Evolutionary conservation across 2,888 invertebrate genomes (phyloP).

Genomic region (Caenorhabditis japonica): DNA sequence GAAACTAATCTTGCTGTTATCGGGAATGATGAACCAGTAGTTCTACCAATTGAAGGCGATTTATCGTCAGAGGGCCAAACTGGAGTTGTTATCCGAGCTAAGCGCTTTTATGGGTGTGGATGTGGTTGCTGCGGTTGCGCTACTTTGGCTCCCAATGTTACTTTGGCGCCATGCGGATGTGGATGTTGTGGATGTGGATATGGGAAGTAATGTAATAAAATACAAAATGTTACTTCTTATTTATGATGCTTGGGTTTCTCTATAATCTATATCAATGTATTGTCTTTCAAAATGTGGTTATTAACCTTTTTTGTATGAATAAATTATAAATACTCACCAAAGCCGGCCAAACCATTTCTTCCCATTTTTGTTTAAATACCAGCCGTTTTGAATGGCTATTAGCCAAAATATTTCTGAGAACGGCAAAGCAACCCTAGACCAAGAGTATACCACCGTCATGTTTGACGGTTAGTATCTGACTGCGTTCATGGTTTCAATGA

Average conservation of each 20-base stretch:
- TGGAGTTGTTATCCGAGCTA: slow-evolving; percentile 49
- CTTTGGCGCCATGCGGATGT: slow-evolving; percentile 39
- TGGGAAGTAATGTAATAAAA: slow-evolving; percentile 31
- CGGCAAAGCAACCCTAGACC: too few relatives aligned
- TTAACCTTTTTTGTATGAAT: too few relatives aligned
- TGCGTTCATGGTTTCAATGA: too few relatives aligned
- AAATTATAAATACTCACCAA: slow-evolving; percentile 27
- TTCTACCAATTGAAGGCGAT: slow-evolving; percentile 2
- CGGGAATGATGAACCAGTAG: slow-evolving; percentile 8
- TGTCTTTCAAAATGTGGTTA: too few relatives aligned
- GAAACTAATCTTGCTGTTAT: slow-evolving; percentile 29
- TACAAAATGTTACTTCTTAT: too few relatives aligned
- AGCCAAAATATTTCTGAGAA: too few relatives aligned
- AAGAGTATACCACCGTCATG: too few relatives aligned
- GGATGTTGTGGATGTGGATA: slow-evolving; percentile 54
- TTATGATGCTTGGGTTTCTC: too few relatives aligned
- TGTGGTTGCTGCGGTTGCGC: slow-evolving; percentile 48
- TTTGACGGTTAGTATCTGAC: too few relatives aligned
- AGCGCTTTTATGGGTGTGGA: slow-evolving; percentile 51
- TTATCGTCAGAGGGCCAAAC: slow-evolving; percentile 35
- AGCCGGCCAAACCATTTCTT: slow-evolving; percentile 47
- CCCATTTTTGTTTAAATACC: slow-evolving; percentile 53
- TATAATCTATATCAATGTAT: too few relatives aligned
- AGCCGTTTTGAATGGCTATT: too few relatives aligned
- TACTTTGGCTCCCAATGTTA: slow-evolving; percentile 18